Evolutionary conservation across 2,797 vertebrate genomes (phyloP), one percentile per base, ranked within the genome.

Genomic region (Pipistrellus kuhlii): DNA sequence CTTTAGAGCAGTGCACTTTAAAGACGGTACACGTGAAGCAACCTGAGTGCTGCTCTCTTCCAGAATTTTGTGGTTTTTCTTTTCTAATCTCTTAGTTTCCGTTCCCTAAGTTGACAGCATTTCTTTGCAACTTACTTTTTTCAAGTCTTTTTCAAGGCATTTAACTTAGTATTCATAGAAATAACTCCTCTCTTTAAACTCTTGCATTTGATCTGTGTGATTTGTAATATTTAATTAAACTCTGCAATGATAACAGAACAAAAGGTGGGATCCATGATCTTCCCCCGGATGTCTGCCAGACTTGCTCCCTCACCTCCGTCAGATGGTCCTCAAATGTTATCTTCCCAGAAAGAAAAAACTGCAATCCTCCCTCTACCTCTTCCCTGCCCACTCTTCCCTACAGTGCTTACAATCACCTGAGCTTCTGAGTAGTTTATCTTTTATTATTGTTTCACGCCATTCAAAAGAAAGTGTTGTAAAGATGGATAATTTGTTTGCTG

Each of bases 141-240:
- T 85, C 69, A 80, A 94, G 72, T 64, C 59, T 77, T 59, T 73
- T 84, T 93, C 71, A 90, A 95, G 91, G 86, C 25, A n/a, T 95
- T 93, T 81, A 59, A 48, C 76, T 71, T 30, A 10, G 5, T 64
- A 38, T 64, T 87, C 68, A 71, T 4, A 27, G 62, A 94, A 89
- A 87, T 13, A 41, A 48, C 20, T 66, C 69, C 21, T 77, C 27
- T 86, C 90, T 93, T 83, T 94, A 25, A 90, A 59, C 27, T 76
- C 81, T 57, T 51, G 6, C 12, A 64, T 85, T 91, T 95, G 46
- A 85, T 68, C 68, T 69, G 25, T 35, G 62, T 35, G 62, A 82
- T 53, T 76, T 94, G 41, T 76, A 80, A 71, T 83, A 66, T 55
- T 93, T 95, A 81, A 94, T 89, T 89, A 92, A 94, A 90, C 53